Evolutionary conservation across 1,140 invertebrate genomes (phyloP).

Genomic region (Nasonia longicornis): DNA sequence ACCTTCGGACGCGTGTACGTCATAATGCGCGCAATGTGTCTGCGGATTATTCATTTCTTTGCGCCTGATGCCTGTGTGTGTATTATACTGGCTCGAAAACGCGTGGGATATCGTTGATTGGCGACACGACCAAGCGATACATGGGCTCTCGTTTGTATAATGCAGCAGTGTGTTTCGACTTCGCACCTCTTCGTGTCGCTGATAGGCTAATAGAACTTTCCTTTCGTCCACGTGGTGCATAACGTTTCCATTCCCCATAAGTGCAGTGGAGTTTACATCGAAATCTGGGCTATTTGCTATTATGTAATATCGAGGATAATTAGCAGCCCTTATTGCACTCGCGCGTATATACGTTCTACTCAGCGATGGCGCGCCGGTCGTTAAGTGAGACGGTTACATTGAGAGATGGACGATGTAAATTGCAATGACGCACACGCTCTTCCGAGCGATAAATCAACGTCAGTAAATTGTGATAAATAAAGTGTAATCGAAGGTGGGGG

Average conservation of each 20-base stretch:
- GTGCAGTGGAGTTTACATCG: no score
- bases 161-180: no score
- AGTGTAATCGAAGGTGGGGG: slow-evolving; percentile 61
- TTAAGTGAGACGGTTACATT: slow-evolving; percentile 66
- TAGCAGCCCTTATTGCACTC: neutral
- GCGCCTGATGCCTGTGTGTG: neutral
- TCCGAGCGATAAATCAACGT: slow-evolving; percentile 64
- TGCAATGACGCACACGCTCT: slow-evolving; percentile 62
- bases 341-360: slow-evolving; percentile 28
- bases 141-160: no score
- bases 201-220: no score
- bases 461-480: slow-evolving; percentile 68
- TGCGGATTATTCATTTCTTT: neutral
- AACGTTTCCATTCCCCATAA: no score
- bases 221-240: no score
- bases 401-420: slow-evolving; percentile 66
- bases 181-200: no score
- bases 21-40: slow-evolving; percentile 20
- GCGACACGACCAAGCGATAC: no score
- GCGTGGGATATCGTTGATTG: neutral
- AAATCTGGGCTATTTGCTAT: neutral
- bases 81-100: neutral
- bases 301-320: slow-evolving; percentile 24
- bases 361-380: slow-evolving; percentile 49
- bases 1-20: slow-evolving; percentile 11